These are phyloP conservation scores for Cacatua alba DNA, from an alignment of 2,113 vertebrate species.

Conservation along the genomic window DNA sequence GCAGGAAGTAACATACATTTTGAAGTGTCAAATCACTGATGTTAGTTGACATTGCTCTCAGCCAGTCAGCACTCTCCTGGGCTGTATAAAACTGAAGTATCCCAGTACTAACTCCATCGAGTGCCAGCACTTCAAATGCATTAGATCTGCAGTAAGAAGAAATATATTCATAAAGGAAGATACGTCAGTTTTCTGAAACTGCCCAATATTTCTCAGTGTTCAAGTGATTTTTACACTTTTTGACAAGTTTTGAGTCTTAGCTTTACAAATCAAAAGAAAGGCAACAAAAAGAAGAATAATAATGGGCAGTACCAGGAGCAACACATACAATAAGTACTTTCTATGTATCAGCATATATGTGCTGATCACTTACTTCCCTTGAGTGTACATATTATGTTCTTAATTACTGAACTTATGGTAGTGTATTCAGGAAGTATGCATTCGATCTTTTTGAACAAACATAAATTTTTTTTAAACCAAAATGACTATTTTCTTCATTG, in stretches of 20 bases:
- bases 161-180: constrained; percentile 37
- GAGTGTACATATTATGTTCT: not conserved
- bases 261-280: not conserved
- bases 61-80: constrained; percentile 91
- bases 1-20: constrained; percentile 81
- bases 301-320: not conserved
- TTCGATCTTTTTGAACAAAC: not conserved
- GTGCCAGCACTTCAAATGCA: constrained; percentile 89
- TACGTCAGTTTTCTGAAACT: constrained; percentile 1
- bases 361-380: not conserved
- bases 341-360: not conserved
- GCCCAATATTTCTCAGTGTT: constrained; percentile 6
- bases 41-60: constrained; percentile 90
- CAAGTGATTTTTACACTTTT: not conserved
- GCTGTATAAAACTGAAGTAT: constrained; percentile 90
- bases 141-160: constrained; percentile 81
- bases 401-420: not conserved
- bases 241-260: not conserved
- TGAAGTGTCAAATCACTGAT: constrained; percentile 87
- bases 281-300: not conserved
- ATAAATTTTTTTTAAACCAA: not conserved
- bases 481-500: not conserved
- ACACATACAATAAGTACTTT: not conserved
- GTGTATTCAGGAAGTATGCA: not conserved
- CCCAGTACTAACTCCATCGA: constrained; percentile 85